phyloP scores from a whole-genome alignment of 2,888 invertebrate genomes.

The Omphaloscelis lunosa region DNA sequence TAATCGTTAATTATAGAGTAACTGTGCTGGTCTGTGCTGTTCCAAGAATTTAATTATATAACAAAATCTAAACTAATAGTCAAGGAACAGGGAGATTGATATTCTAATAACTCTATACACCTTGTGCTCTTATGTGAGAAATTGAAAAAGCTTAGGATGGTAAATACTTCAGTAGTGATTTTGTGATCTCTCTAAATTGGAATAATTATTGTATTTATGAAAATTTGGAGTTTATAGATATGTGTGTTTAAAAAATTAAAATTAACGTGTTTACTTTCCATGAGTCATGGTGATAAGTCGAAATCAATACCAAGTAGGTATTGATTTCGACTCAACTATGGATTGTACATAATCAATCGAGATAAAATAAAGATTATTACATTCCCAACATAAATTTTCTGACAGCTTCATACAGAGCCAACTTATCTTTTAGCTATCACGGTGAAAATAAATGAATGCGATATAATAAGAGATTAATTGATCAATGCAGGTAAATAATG shows the following conservation, averaged over 20 bases:
- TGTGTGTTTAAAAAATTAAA: not conserved
- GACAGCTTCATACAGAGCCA: constrained; percentile 10
- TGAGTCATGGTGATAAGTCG: not conserved
- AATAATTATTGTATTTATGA: not conserved
- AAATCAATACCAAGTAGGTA: not conserved
- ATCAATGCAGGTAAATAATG: constrained; percentile 24
- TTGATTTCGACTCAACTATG: not conserved
- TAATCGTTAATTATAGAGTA: constrained; percentile 39
- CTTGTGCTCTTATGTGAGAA: not conserved
- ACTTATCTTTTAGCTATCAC: not conserved
- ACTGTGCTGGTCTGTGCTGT: not conserved
- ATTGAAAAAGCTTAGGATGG: not conserved
- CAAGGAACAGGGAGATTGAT: constrained; percentile 23
- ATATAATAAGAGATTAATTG: constrained; percentile 25
- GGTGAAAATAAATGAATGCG: constrained; percentile 18
- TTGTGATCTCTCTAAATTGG: not conserved
- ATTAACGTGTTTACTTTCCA: not conserved
- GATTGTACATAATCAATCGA: constrained; percentile 7
- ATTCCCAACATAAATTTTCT: constrained; percentile 9
- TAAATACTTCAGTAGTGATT: constrained; percentile 1
- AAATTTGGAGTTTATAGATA: not conserved
- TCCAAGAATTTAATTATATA: constrained; percentile 13
- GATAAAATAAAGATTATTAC: not conserved
- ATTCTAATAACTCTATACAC: constrained; percentile 24
- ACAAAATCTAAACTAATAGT: constrained; percentile 13